Evolutionary conservation across 2,113 vertebrate genomes (phyloP), one percentile per base, ranked within the genome.

Genomic region (Fregata magnificens): DNA sequence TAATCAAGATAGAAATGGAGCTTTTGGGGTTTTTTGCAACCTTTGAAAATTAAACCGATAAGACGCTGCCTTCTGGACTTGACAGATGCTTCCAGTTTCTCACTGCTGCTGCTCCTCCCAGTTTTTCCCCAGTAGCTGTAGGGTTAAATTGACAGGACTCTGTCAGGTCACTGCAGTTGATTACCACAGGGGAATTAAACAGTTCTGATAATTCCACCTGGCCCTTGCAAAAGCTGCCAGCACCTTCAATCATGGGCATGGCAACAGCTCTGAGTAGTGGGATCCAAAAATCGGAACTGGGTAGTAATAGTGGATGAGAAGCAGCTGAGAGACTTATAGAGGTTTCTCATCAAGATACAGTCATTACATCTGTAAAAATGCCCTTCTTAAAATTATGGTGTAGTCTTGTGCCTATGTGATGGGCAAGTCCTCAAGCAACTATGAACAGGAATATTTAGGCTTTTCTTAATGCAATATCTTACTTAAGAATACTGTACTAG

Each of bases 381-480:
- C 1, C 11, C 6, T 13, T 19, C 53, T 36, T 18, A 9, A 28
- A 40, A 28, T 45, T 52, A 12, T 0, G 0, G 0, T 53, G 15
- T 72, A 10, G 13, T 40, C 31, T 59, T 82, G 4, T 90, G 34
- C 19, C 8, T 84, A 1, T 70, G 25, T 21, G 10, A 45, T 83
- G 22, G 69, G 28, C 25, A 62, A 28, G 13, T 45, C 50, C 56
- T 61, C 49, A 73, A 63, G 32, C 28, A 24, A 20, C 26, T 82
- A 16, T 0, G 4, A 52, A n/a, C 22, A 49, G 34, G 19, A 63
- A 8, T 79, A 28, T 16, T 86, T 25, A 45, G 16, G 20, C 7
- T 93, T 90, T 92, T 70, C 38, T 31, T 74, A 52, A 31, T 65
- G 12, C 42, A 29, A 0, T 55, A 17, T 36, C 7, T 58, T 3